Conservation (phyloP, 2,888 invertebrate species). For the Troides oblongomaculatus region DNA sequence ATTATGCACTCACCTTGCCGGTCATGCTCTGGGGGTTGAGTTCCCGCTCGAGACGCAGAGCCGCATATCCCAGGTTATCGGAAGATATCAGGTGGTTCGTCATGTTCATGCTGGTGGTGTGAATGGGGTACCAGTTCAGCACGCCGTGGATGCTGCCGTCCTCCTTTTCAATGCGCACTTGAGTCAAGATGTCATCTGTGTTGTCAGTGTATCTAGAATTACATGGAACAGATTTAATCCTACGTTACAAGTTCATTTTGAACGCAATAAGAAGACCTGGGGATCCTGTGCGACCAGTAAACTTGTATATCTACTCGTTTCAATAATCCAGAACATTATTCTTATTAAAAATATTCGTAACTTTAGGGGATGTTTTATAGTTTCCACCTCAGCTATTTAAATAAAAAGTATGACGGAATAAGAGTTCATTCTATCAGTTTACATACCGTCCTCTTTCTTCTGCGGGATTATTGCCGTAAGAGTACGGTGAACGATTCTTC, state of each 20-base stretch:
- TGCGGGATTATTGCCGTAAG: slow-evolving; percentile 86
- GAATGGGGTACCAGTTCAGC: slow-evolving; percentile 92
- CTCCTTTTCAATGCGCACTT: slow-evolving; percentile 83
- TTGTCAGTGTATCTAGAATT: slow-evolving; percentile 82
- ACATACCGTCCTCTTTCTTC: slow-evolving; percentile 83
- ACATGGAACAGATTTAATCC: not conserved
- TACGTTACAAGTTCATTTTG: too few species aligned
- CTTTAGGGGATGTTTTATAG: too few species aligned
- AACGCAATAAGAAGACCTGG: too few species aligned
- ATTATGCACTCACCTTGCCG: slow-evolving; percentile 53
- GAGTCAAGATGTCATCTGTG: slow-evolving; percentile 86
- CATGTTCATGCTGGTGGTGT: slow-evolving; percentile 93
- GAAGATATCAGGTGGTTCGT: slow-evolving; percentile 88
- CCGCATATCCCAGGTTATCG: slow-evolving; percentile 92
- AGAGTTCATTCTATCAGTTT: too few species aligned
- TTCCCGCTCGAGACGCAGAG: slow-evolving; percentile 84
- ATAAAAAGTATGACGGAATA: too few species aligned
- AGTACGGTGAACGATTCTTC: slow-evolving; percentile 89
- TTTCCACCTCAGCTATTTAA: too few species aligned
- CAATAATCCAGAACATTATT: too few species aligned
- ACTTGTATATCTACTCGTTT: too few species aligned
- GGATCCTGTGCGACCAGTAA: too few species aligned
- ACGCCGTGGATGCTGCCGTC: slow-evolving; percentile 83
- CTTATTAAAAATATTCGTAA: too few species aligned
- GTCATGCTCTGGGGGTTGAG: slow-evolving; percentile 80